Conservation (phyloP, 2,113 vertebrate genomes). For the Triplophysa siluroides region DNA sequence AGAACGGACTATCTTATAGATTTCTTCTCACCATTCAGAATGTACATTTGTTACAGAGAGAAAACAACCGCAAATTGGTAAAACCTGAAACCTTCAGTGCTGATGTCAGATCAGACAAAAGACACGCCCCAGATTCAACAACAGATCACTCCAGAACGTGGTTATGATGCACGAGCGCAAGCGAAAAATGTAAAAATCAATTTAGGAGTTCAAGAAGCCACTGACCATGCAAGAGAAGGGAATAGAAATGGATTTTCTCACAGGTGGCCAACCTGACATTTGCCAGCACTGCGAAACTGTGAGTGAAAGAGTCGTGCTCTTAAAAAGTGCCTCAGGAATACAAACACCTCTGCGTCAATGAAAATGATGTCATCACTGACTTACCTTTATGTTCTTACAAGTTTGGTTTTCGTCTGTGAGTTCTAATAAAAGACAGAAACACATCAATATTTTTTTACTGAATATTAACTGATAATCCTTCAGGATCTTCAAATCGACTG, state of each 20-base stretch:
- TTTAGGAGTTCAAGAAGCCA: slow-evolving; percentile 20
- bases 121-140: background rate
- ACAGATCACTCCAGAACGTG: background rate
- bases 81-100: slow-evolving; percentile 9
- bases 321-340: background rate
- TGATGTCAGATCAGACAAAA: slow-evolving; percentile 20
- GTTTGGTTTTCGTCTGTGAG: no score
- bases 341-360: background rate
- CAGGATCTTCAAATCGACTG: no score
- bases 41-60: background rate
- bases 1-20: background rate
- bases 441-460: no score
- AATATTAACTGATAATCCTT: no score
- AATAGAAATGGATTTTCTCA: slow-evolving; percentile 27
- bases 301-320: background rate
- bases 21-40: background rate
- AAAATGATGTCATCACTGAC: background rate
- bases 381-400: background rate
- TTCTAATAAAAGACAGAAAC: no score
- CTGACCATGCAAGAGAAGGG: background rate
- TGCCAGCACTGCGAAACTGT: background rate
- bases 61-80: background rate
- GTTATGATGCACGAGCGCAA: background rate
- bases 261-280: slow-evolving; percentile 15
- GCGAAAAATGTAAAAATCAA: slow-evolving; percentile 23